Conservation (phyloP, 2,113 vertebrate genomes). For the Labeo catla region DNA sequence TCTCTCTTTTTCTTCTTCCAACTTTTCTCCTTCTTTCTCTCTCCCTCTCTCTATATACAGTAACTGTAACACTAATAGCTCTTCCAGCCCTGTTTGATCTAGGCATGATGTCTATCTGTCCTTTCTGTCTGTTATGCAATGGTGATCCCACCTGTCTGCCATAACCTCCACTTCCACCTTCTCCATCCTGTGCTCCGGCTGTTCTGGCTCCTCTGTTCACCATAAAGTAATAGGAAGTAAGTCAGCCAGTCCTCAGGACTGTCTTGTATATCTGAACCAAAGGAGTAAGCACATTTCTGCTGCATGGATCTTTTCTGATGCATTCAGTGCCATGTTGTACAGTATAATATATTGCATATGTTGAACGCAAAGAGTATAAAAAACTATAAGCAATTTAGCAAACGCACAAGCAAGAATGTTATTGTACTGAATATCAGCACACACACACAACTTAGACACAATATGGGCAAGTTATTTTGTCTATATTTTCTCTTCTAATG, state of each 20-base stretch:
- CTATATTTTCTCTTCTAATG: not conserved
- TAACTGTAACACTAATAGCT: constrained; percentile 60
- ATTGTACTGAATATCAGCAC: not conserved
- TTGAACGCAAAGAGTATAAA: not conserved
- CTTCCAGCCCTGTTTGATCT: constrained; percentile 56
- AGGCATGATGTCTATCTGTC: constrained; percentile 76
- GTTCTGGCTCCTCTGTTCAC: constrained; percentile 69
- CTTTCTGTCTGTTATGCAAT: constrained; percentile 63
- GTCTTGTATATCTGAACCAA: constrained; percentile 44
- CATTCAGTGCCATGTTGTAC: not conserved
- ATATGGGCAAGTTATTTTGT: not conserved
- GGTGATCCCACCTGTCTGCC: constrained; percentile 68
- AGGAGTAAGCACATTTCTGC: constrained; percentile 43
- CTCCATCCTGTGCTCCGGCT: constrained; percentile 66
- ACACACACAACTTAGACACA: not conserved
- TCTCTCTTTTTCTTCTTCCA: constrained; percentile 45
- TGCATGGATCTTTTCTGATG: not conserved
- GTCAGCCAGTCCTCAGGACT: constrained; percentile 58
- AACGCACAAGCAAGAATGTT: not conserved
- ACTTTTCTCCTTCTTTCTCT: constrained; percentile 37
- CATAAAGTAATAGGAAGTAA: constrained; percentile 82
- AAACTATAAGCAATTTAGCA: constrained; percentile 50
- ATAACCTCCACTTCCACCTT: constrained; percentile 64
- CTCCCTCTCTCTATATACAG: not conserved
- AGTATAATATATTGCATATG: not conserved